Evolutionary conservation across 2,797 vertebrate species (phyloP).

Genomic region (Falco berigora): DNA sequence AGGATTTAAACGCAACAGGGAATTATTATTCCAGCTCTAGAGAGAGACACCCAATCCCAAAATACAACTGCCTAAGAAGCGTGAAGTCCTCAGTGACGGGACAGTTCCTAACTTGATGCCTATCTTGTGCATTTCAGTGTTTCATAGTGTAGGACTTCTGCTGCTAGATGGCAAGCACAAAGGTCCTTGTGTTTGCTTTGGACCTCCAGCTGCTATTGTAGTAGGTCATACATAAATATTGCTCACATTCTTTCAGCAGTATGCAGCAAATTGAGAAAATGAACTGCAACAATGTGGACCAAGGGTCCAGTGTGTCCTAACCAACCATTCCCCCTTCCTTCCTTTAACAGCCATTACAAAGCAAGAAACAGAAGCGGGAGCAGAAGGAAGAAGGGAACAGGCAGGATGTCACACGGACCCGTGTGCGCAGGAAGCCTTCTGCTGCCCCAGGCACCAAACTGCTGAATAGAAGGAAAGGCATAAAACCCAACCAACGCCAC

Average conservation of each 20-base stretch:
- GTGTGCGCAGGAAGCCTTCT: background rate
- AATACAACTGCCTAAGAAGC: background rate
- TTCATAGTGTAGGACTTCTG: background rate
- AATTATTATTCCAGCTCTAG: background rate
- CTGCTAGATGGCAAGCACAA: background rate
- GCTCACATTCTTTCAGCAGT: background rate
- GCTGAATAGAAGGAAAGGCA: background rate
- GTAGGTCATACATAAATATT: background rate
- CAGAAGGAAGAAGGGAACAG: background rate
- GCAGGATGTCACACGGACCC: background rate
- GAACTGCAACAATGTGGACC: background rate
- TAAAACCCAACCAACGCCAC: background rate
- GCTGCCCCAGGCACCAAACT: background rate
- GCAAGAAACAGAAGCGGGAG: background rate
- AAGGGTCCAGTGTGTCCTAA: background rate
- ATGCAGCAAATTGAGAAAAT: background rate
- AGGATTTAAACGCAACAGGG: background rate
- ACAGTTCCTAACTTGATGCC: background rate
- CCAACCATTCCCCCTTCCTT: background rate
- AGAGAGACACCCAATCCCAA: background rate
- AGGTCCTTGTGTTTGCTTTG: background rate
- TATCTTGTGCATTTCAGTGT: background rate
- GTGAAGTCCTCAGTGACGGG: background rate
- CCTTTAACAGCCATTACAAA: background rate
- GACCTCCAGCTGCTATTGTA: background rate